Percentiles rank a stretch among this genome's conserved stretches.
phyloP scores from a whole-genome alignment of 2,888 invertebrate genomes.

The Drosophila nigricruria region DNA sequence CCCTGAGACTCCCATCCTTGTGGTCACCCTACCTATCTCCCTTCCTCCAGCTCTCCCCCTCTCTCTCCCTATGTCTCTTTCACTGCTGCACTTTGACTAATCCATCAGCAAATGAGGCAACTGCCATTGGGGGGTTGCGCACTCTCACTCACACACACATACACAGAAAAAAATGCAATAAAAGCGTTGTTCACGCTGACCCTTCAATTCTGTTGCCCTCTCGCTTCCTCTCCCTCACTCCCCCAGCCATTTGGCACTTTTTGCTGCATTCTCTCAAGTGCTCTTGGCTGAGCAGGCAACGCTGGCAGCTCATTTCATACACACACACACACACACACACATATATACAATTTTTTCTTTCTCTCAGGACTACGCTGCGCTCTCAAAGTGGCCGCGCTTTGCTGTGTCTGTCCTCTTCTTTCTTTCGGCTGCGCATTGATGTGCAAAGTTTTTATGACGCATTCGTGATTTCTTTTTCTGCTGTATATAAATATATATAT shows the following conservation, averaged over 20 bases:
- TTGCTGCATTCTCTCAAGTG: slow-evolving; percentile 66
- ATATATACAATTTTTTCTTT: slow-evolving; percentile 18
- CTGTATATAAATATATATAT: slow-evolving; percentile 28
- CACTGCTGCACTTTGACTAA: slow-evolving; percentile 74
- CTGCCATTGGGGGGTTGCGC: slow-evolving; percentile 55
- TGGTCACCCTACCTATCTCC: slow-evolving; percentile 8
- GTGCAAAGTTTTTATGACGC: slow-evolving; percentile 79
- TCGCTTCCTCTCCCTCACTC: background rate
- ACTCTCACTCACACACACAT: slow-evolving; percentile 24
- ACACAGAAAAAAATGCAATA: slow-evolving; percentile 46
- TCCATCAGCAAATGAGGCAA: slow-evolving; percentile 79
- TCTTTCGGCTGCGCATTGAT: slow-evolving; percentile 54
- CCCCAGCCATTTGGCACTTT: slow-evolving; percentile 49
- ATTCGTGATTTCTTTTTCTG: slow-evolving; percentile 71
- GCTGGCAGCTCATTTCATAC: slow-evolving; percentile 51
- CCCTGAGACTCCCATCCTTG: slow-evolving; percentile 24
- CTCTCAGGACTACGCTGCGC: slow-evolving; percentile 53
- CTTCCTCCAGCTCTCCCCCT: background rate
- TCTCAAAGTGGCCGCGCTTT: slow-evolving; percentile 61
- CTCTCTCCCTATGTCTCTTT: background rate
- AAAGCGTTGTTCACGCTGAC: slow-evolving; percentile 60
- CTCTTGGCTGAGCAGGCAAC: slow-evolving; percentile 44
- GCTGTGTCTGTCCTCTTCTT: slow-evolving; percentile 39
- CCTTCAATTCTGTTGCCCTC: slow-evolving; percentile 41
- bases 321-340: background rate